phyloP scores from a whole-genome alignment of 2,888 invertebrate species.

The Limenitis camilla region DNA sequence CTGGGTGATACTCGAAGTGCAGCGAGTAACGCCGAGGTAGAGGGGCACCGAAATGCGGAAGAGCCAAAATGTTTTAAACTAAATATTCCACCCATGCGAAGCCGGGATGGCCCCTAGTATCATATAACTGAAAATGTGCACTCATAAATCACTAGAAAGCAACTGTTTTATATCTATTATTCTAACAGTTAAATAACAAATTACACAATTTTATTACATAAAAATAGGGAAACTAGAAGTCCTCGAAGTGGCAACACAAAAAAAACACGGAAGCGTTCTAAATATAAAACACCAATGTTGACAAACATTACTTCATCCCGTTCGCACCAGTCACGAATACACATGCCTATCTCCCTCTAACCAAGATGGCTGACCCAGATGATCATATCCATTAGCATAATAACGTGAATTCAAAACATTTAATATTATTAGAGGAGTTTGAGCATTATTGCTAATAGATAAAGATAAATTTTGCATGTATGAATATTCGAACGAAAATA shows the following conservation, averaged over 20 bases:
- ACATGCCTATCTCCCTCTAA: slow-evolving; percentile 24
- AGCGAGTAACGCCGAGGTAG: too few relatives aligned
- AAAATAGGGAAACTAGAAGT: slow-evolving; percentile 12
- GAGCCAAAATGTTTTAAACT: too few relatives aligned
- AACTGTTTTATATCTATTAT: too few relatives aligned
- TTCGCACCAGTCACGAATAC: slow-evolving; percentile 21
- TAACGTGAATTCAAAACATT: neutral
- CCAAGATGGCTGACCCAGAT: slow-evolving; percentile 24
- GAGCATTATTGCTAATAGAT: neutral
- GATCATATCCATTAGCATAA: slow-evolving; percentile 18
- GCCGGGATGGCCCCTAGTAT: too few relatives aligned
- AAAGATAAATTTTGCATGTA: neutral
- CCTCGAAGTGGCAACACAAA: slow-evolving; percentile 26
- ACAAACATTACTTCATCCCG: slow-evolving; percentile 47
- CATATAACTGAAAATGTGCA: too few relatives aligned
- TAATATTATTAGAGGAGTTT: neutral
- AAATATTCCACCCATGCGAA: too few relatives aligned
- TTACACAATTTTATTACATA: too few relatives aligned
- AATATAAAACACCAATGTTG: slow-evolving; percentile 52
- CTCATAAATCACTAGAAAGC: too few relatives aligned
- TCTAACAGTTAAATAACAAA: too few relatives aligned
- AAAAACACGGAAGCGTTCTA: slow-evolving; percentile 39
- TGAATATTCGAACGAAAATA: neutral
- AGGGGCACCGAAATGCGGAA: too few relatives aligned
- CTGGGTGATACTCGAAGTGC: too few relatives aligned